phyloP scores from a whole-genome alignment of 2,888 invertebrate genomes.

The Philereme transversata region DNA sequence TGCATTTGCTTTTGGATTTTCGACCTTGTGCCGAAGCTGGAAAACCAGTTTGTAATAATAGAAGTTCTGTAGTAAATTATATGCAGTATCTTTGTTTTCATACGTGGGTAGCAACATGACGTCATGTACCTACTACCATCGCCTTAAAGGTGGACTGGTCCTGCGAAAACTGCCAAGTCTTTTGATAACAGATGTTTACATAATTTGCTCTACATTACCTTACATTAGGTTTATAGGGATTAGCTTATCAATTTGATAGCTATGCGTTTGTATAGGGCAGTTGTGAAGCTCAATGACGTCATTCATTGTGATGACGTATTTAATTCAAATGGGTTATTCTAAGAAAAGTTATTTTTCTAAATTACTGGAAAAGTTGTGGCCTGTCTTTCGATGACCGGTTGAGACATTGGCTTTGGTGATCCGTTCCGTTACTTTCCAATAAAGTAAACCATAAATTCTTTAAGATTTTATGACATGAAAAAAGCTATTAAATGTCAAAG shows the following conservation, averaged over 20 bases:
- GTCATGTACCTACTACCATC: conserved; percentile 1
- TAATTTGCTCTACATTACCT: conserved; percentile 43
- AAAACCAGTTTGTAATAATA: conserved; percentile 5
- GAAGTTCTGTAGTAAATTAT: conserved; percentile 24
- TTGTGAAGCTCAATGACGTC: background rate
- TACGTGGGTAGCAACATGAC: conserved; percentile 56
- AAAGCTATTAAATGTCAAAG: too few species aligned
- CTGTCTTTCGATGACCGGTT: too few species aligned
- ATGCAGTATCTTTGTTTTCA: conserved; percentile 47
- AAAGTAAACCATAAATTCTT: too few species aligned
- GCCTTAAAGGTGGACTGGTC: background rate
- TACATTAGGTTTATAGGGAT: conserved; percentile 15
- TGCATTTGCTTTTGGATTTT: conserved; percentile 40
- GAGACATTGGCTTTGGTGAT: too few species aligned
- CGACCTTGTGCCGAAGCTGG: conserved; percentile 41
- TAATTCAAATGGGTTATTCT: too few species aligned
- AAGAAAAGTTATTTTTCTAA: background rate
- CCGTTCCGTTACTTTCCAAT: too few species aligned
- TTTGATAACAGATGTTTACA: conserved; percentile 43
- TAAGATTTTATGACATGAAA: too few species aligned
- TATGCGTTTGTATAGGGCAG: background rate
- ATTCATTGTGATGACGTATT: background rate
- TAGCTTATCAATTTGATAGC: conserved; percentile 10
- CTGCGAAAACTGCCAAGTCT: conserved; percentile 28
- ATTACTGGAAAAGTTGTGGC: too few species aligned